Evolutionary conservation across 2,113 vertebrate species (phyloP).

Genomic region (Otus sunia): DNA sequence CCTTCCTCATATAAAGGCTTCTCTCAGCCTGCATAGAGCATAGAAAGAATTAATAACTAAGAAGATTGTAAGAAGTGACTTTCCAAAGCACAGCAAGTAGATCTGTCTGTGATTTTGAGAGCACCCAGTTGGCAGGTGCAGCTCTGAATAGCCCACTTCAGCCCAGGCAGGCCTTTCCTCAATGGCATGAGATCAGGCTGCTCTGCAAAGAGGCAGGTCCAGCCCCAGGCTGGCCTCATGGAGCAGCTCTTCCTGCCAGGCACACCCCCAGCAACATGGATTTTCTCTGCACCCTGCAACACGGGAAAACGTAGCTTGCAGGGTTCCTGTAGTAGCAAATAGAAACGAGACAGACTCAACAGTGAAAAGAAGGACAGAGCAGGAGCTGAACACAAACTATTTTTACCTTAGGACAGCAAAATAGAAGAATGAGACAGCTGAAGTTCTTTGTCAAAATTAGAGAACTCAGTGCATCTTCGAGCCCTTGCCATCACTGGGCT

Average conservation of each 20-base stretch:
- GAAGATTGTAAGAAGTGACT: not conserved
- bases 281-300: not conserved
- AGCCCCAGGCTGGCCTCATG: not conserved
- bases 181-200: not conserved
- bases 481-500: not conserved
- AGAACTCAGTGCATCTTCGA: not conserved
- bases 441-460: not conserved
- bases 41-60: no score
- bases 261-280: not conserved
- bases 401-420: not conserved
- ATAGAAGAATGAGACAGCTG: not conserved
- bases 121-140: no score
- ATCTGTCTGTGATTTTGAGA: not conserved
- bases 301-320: not conserved
- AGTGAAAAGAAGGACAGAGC: not conserved
- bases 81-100: not conserved
- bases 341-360: not conserved
- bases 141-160: not conserved
- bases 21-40: not conserved
- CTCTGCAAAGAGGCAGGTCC: not conserved
- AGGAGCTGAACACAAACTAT: not conserved
- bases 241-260: not conserved
- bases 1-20: not conserved
- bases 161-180: not conserved
- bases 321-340: not conserved